Percentiles rank a stretch among this genome's conserved stretches.
Conservation (phyloP, 2,888 invertebrate genomes). For the Drosophila birchii region DNA sequence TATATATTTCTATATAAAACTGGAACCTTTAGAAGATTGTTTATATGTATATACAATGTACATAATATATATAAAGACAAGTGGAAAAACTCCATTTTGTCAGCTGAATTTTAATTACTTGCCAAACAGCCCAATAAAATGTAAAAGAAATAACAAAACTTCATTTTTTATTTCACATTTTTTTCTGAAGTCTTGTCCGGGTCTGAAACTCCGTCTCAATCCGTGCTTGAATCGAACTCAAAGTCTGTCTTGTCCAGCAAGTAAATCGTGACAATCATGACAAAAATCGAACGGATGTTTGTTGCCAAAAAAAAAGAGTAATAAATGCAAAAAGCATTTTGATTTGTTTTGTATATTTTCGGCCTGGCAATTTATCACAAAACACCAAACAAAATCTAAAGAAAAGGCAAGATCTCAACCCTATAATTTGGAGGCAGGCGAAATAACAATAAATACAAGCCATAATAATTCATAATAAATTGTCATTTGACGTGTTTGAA, state of each 20-base stretch:
- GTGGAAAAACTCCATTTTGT: conserved; percentile 54
- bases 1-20: neutral
- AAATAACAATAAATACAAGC: conserved; percentile 41
- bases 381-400: conserved; percentile 39
- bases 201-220: conserved; percentile 7
- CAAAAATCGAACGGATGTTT: conserved; percentile 74
- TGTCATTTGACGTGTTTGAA: conserved; percentile 73
- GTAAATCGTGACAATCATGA: conserved; percentile 77
- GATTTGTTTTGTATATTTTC: conserved; percentile 21
- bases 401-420: conserved; percentile 26
- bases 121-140: conserved; percentile 26
- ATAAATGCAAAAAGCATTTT: conserved; percentile 51
- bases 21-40: neutral
- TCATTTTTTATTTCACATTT: conserved; percentile 33
- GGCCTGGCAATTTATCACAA: conserved; percentile 73
- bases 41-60: neutral
- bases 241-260: conserved; percentile 61
- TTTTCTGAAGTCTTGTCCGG: conserved; percentile 27
- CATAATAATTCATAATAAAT: conserved; percentile 71
- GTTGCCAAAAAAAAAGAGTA: conserved; percentile 46
- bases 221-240: conserved; percentile 34
- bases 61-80: neutral
- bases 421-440: conserved; percentile 29
- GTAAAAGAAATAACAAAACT: conserved; percentile 31
- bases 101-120: conserved; percentile 74